Percentiles rank a stretch among this genome's conserved stretches.
phyloP scores from a whole-genome alignment of 2,113 vertebrate genomes.

The Hydropotes inermis region DNA sequence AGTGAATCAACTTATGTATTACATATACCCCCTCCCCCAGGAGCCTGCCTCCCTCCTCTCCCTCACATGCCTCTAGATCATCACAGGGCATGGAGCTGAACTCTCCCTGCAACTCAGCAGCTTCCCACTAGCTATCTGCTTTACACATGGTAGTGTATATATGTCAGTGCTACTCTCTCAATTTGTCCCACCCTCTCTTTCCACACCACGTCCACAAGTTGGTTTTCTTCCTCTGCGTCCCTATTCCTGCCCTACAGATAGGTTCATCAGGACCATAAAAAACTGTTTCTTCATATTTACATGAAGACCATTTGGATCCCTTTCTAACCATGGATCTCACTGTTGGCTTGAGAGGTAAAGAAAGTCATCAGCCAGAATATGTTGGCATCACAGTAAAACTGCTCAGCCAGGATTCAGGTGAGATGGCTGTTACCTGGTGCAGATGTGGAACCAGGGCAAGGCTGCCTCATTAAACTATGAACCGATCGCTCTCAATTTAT shows the following conservation, averaged over 20 bases:
- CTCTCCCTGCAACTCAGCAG: not conserved
- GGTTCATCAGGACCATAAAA: not conserved
- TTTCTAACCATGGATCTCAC: not conserved
- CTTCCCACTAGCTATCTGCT: not conserved
- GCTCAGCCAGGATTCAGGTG: not conserved
- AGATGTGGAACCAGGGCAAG: not conserved
- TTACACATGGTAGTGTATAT: not conserved
- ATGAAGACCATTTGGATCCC: not conserved
- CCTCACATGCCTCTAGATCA: not conserved
- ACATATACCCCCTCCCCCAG: not conserved
- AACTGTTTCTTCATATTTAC: not conserved
- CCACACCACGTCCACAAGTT: not conserved
- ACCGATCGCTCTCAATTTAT: not conserved
- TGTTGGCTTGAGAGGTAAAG: not conserved
- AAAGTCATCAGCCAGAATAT: not conserved
- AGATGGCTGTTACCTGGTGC: not conserved
- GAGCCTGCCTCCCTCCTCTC: not conserved
- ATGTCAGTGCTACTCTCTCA: not conserved
- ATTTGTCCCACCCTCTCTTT: not conserved
- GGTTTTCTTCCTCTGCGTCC: not conserved
- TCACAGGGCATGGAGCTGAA: not conserved
- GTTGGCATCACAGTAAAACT: not conserved
- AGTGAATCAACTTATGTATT: not conserved
- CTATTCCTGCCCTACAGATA: not conserved
- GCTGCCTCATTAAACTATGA: slow-evolving; percentile 32